Percentiles rank a stretch among this genome's conserved stretches.
Conservation (phyloP, 2,797 vertebrate genomes). For the Myotis myotis region DNA sequence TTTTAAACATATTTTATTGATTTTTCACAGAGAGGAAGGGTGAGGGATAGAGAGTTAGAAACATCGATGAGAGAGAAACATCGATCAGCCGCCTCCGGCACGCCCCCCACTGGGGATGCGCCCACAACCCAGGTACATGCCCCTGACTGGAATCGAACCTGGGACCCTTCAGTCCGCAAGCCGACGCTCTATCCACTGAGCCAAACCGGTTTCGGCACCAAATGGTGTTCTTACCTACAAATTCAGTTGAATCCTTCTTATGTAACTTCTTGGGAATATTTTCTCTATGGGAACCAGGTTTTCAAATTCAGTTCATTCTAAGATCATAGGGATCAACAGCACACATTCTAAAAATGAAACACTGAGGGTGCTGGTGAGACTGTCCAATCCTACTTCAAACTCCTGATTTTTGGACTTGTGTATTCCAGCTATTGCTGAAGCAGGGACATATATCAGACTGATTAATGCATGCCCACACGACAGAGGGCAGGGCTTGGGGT, state of each 20-base stretch:
- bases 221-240: neutral
- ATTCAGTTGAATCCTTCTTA: neutral
- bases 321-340: neutral
- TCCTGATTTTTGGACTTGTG: neutral
- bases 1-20: no score
- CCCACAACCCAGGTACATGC: no score
- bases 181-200: no score
- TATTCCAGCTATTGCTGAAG: neutral
- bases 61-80: no score
- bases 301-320: neutral
- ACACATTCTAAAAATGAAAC: neutral
- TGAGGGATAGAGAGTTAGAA: no score
- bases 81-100: no score
- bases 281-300: neutral
- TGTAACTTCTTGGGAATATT: neutral
- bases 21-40: no score
- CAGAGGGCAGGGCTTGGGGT: neutral
- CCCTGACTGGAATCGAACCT: no score
- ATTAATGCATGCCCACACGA: neutral
- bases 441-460: neutral
- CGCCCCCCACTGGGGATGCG: no score
- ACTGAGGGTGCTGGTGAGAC: neutral
- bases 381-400: neutral
- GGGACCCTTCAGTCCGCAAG: no score
- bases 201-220: no score